A percentile compares a stretch with the other conserved stretches of the same genome.
Evolutionary conservation across 2,888 invertebrate species (phyloP).

Genomic region (Stenichneumon culpator): DNA sequence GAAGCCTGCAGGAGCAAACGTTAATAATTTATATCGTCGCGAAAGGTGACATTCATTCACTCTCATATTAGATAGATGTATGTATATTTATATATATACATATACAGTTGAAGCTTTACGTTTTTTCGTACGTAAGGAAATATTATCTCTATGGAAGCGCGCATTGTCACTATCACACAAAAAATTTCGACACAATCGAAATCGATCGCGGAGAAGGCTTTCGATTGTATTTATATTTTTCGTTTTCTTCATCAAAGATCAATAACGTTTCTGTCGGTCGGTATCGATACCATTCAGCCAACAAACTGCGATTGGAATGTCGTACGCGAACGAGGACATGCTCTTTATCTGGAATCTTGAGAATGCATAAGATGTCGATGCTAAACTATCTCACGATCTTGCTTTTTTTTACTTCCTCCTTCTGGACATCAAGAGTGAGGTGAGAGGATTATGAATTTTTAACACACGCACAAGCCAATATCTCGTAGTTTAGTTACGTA

Average conservation of each 20-base stretch:
- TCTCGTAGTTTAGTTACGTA: conserved; percentile 37
- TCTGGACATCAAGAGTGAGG: conserved; percentile 20
- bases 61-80: conserved; percentile 19
- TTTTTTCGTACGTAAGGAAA: conserved; percentile 51
- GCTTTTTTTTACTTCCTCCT: conserved; percentile 1
- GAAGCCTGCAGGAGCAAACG: conserved; percentile 42
- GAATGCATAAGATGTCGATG: conserved; percentile 23
- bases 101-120: conserved; percentile 57
- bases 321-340: conserved; percentile 33
- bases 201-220: conserved; percentile 1
- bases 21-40: conserved; percentile 22
- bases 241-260: background rate
- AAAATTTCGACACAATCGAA: conserved; percentile 42
- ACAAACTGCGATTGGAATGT: conserved; percentile 51
- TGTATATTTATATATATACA: conserved; percentile 1
- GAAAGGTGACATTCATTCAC: conserved; percentile 33
- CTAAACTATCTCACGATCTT: background rate
- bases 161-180: conserved; percentile 58
- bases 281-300: conserved; percentile 15
- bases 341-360: conserved; percentile 22
- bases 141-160: conserved; percentile 66
- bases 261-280: conserved; percentile 19
- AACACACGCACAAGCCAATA: conserved; percentile 26
- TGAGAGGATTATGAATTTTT: conserved; percentile 8
- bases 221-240: conserved; percentile 8